Evolutionary conservation across 2,888 invertebrate genomes (phyloP), one percentile per base, ranked within the genome.

Genomic region (Dusona sp.): DNA sequence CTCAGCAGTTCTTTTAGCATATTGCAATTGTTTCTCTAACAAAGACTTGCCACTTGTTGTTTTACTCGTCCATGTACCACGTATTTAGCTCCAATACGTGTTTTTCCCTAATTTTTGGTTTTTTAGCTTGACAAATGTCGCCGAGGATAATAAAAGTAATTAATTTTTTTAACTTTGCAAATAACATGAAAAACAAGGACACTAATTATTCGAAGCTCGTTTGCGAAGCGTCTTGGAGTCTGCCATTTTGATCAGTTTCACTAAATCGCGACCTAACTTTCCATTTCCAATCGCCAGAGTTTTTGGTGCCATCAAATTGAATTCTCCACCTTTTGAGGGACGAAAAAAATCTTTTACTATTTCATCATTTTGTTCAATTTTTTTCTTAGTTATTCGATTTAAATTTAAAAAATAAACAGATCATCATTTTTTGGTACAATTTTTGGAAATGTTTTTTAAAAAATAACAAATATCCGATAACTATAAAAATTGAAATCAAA

Each of bases 251-350:
- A 95, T 95, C 57, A 95, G 92, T 81, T 92, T 92, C 83, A 95
- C 94, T 73, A 95, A 94, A 88, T 95, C 94, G 68, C 94, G 93
- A 8, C 95, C 94, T 82, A 96, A 90, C 84, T 95, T 94, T 72
- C 94, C 92, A 22, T 95, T 95, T 42, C 95, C 94, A 2, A 95
- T 94, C 29, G 95, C 95, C 68, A 96, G 91, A 84, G 96, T 94
- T 90, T 95, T 95, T 0, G 96, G 96, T 83, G 95, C 94, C 96
- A 96, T 96, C 13, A 96, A 89, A 88, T 96, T 93, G 88, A 96
- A 95, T 89, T 95, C 94, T 67, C 93, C 93, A 13, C 96, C 94
- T 92, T 25, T 73, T 25, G 87, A 64, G 79, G 88, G n/a, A 83
- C 64, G 51, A 54, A 33, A 83, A 38, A 22, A 19, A 42, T 70